Conservation (phyloP, 2,888 invertebrate species). For the Cosmorhoe ocellata region DNA sequence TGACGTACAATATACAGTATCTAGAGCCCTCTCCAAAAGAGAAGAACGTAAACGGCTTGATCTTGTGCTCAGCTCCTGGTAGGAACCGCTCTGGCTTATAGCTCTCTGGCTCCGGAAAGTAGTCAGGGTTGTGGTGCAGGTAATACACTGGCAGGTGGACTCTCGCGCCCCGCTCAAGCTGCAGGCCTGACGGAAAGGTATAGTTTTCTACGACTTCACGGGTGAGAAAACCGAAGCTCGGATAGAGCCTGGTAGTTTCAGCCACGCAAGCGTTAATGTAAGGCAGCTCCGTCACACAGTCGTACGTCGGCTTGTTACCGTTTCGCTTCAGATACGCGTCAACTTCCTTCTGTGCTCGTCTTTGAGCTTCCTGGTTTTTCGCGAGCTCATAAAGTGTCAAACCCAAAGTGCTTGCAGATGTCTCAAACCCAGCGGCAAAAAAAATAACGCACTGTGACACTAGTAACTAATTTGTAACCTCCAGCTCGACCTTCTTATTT, state of each 20-base stretch:
- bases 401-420: constrained; percentile 46
- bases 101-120: constrained; percentile 50
- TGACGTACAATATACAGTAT: constrained; percentile 53
- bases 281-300: constrained; percentile 47
- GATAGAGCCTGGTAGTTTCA: constrained; percentile 50
- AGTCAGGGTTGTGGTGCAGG: constrained; percentile 48
- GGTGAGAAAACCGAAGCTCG: constrained; percentile 44
- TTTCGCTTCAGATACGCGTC: constrained; percentile 44
- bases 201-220: constrained; percentile 54
- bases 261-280: constrained; percentile 49
- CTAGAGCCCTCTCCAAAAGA: constrained; percentile 59
- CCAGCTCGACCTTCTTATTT: constrained; percentile 35
- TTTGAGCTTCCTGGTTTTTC: constrained; percentile 44
- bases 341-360: constrained; percentile 44
- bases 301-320: constrained; percentile 41
- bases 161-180: constrained; percentile 45
- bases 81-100: constrained; percentile 54
- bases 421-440: constrained; percentile 57
- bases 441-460: constrained; percentile 78
- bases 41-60: constrained; percentile 48
- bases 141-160: constrained; percentile 53
- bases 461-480: constrained; percentile 61
- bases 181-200: constrained; percentile 48
- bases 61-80: constrained; percentile 39
- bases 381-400: constrained; percentile 52